Conservation (phyloP, 2,113 vertebrate species). For the Prunella fulvescens region DNA sequence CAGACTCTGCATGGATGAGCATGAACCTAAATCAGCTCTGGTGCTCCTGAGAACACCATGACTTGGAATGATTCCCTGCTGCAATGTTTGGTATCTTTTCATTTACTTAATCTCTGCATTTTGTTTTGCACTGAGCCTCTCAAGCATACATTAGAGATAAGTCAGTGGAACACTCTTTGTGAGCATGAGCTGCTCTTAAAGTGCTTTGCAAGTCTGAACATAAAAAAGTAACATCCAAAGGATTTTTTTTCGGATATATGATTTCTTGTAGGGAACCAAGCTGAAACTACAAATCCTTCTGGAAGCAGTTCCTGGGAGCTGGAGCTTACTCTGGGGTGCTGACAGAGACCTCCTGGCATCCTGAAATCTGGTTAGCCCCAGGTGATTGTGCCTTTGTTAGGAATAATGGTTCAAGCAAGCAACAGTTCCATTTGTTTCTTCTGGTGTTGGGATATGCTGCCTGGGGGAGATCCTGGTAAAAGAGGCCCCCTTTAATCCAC, state of each 20-base stretch:
- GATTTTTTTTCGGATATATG: background rate
- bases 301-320: background rate
- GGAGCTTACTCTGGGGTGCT: background rate
- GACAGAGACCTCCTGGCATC: background rate
- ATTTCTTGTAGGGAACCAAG: background rate
- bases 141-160: conserved; percentile 15
- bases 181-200: background rate
- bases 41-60: background rate
- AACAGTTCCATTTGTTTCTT: background rate
- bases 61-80: background rate
- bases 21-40: background rate
- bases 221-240: background rate
- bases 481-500: background rate
- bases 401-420: background rate
- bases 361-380: background rate
- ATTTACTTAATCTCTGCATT: conserved; percentile 25
- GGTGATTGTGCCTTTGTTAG: background rate
- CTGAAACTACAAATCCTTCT: background rate
- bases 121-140: conserved; percentile 3
- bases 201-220: background rate
- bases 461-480: background rate
- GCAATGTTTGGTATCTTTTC: background rate
- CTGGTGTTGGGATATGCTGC: background rate
- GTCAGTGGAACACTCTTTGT: background rate
- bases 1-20: background rate